These are phyloP conservation scores for Maccullochella peelii DNA, from an alignment of 2,113 vertebrate genomes.

Conservation along the genomic window DNA sequence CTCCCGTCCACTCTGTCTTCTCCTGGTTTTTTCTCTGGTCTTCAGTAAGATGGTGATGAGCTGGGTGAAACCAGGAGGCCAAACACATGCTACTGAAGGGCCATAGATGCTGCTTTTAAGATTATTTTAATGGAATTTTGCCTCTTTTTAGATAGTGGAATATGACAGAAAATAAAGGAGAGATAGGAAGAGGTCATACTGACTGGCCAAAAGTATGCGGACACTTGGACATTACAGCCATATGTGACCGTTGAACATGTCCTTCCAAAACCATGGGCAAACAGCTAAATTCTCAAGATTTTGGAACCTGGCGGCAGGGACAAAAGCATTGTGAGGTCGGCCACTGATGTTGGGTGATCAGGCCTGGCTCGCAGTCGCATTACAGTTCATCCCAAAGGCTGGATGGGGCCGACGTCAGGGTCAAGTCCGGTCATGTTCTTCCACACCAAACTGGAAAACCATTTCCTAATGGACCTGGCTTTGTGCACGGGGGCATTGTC, in stretches of 20 bases:
- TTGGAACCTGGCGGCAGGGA: neutral
- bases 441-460: neutral
- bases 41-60: constrained; percentile 34
- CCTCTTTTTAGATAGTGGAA: neutral
- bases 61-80: constrained; percentile 11
- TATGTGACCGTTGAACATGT: neutral
- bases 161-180: neutral
- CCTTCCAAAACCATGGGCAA: neutral
- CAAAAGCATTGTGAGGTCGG: neutral
- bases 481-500: neutral
- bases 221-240: neutral
- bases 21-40: constrained; percentile 1
- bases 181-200: neutral
- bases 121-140: constrained; percentile 11
- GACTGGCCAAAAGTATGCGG: neutral
- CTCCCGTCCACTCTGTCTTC: constrained; percentile 29
- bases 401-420: neutral
- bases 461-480: neutral
- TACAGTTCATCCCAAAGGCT: neutral
- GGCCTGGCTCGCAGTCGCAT: neutral
- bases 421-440: neutral
- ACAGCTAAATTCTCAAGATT: neutral
- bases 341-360: neutral
- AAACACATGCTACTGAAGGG: constrained; percentile 3
- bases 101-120: neutral